Conservation (phyloP, 2,113 vertebrate species). For the Laticauda colubrina region DNA sequence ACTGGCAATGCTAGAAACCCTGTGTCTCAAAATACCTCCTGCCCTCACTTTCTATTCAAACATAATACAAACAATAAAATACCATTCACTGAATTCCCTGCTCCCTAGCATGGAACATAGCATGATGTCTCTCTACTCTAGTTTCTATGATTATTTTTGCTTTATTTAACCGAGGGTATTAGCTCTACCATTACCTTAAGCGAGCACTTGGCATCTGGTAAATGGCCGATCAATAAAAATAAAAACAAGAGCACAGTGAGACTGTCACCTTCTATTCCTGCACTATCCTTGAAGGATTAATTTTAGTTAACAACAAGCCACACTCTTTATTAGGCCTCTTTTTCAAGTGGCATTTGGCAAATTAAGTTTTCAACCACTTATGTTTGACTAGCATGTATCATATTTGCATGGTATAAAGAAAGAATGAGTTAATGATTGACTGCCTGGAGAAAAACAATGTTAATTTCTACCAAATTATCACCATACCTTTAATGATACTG, state of each 20-base stretch:
- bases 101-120: background rate
- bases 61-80: background rate
- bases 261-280: slow-evolving; percentile 51
- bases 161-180: background rate
- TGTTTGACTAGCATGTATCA: slow-evolving; percentile 64
- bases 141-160: background rate
- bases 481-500: slow-evolving; percentile 50
- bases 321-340: slow-evolving; percentile 61
- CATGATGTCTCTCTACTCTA: background rate
- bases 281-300: slow-evolving; percentile 49
- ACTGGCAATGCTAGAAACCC: background rate
- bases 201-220: background rate
- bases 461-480: slow-evolving; percentile 59
- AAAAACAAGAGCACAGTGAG: slow-evolving; percentile 17
- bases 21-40: background rate
- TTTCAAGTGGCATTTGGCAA: slow-evolving; percentile 65
- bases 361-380: slow-evolving; percentile 65
- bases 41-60: background rate
- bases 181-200: background rate
- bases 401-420: slow-evolving; percentile 70
- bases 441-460: slow-evolving; percentile 58
- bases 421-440: slow-evolving; percentile 68
- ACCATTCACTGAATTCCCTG: background rate
- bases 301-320: slow-evolving; percentile 64
- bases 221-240: slow-evolving; percentile 17